Evolutionary conservation across 2,888 invertebrate genomes (phyloP), one percentile per base, ranked within the genome.

Genomic region (Parnassius smintheus): DNA sequence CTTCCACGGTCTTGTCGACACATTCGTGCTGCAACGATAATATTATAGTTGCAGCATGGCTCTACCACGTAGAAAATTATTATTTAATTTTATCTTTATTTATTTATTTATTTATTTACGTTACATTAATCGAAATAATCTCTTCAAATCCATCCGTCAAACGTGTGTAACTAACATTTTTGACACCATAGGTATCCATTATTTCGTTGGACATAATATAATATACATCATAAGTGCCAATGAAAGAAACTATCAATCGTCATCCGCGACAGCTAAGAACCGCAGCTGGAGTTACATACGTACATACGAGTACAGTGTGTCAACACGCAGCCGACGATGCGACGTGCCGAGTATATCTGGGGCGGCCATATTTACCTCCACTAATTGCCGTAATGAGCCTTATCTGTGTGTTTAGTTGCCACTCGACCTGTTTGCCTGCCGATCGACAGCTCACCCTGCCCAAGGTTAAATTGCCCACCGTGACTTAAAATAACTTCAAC

Each of bases 371-470:
- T 90, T 88, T 88, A 78, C 83, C 76, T 79, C 78, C 70, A 75
- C 82, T 90, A 90, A 91, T 90, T 88, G 86, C 85, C 77, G 76
- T 88, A 88, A 88, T 88, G 85, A 85, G 83, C 74, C 77, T 83
- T 86, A 86, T 85, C 83, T 86, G 83, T 86, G 76, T 83, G 76
- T 71, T 80, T 72, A 82, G 75, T 75, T 71, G 78, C 81, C 81
- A 81, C 80, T 82, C 77, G 71, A 76, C 76, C 74, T 87, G 80
- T 87, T 87, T 86, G 82, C 78, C 55, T 71, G 67, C 56, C 69
- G 66, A 72, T 72, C 72, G 70, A 70, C 83, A 83, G 80, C 80
- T 74, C 72, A 73, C 73, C 76, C 75, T 70, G 69, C 67, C 74
- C 80, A 77, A 80, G 82, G 78, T 76, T 78, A 75, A 59, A 61